Base-by-base conservation (phyloP, 30 jellyfish, hydroid and myxozoan genomes). In the Haliclystus octoradiatus region DNA sequence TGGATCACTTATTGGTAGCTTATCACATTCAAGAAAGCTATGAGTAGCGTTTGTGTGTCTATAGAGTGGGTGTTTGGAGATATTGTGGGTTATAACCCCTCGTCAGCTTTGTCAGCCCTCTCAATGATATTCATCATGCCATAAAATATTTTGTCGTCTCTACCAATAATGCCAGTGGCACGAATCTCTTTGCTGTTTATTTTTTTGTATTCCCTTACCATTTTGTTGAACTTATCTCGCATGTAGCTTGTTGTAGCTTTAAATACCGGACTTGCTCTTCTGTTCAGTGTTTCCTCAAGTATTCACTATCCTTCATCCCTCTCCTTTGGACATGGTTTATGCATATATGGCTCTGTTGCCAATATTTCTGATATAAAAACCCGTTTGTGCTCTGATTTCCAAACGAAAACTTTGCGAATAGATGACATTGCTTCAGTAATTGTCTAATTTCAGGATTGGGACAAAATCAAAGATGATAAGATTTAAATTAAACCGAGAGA, bases 21-120 rank as follows among this genome's bases (percentile, higher is more conserved):
- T n/a, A n/a, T n/a, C n/a, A 72, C 31, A 4, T 62, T 63, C 77
- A 75, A 75, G 28, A 26, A 49, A 63, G 79, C 87, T 28, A 75
- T 64, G 72, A 75, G 87, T 66, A 35, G 65, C 49, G 87, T 75
- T 15, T 50, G 87, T 35, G 78, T 75, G 3, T 75, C 87, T 2
- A 78, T 75, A 1, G 79, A 75, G 49, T 75, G 74, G 87, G 73
- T 50, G 19, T 75, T 75, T 75, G 87, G 79, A 31, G 87, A 75
- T n/a, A n/a, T n/a, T n/a, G n/a, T n/a, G n/a, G n/a, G n/a, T n/a
- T n/a, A n/a, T n/a, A 40, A 40, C 19, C 84, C 77, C 52, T 72
- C 49, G 53, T 52, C 51, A 15, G 77, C 40, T 60, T 27, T 22
- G 34, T 40, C 57, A 40, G 57, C 57, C 57, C 57, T 40, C 14